Conservation (phyloP, 2,888 invertebrate genomes). For the Blera fallax region DNA sequence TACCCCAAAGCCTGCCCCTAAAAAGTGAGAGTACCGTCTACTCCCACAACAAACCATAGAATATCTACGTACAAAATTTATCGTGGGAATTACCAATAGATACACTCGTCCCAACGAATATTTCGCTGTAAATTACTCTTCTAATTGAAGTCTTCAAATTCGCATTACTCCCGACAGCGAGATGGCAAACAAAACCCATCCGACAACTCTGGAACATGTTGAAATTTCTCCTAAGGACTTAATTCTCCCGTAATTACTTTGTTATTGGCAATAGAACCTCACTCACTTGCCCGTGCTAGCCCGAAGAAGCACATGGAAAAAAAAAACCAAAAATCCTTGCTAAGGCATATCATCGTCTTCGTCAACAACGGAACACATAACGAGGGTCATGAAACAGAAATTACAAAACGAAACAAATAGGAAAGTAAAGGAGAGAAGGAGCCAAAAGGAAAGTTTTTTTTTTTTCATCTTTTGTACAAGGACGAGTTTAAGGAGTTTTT, state of each 20-base stretch:
- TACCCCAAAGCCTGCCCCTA: background rate
- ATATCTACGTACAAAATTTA: conserved; percentile 37
- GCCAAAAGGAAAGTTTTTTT: conserved; percentile 23
- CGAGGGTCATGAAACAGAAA: conserved; percentile 71
- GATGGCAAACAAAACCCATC: conserved; percentile 29
- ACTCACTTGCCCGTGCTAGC: conserved; percentile 1
- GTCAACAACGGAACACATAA: conserved; percentile 48
- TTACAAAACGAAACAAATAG: conserved; percentile 67
- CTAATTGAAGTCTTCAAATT: conserved; percentile 72
- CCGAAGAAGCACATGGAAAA: too few relatives aligned
- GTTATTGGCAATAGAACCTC: conserved; percentile 67
- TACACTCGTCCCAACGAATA: background rate
- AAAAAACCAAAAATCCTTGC: conserved; percentile 24
- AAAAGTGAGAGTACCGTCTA: conserved; percentile 27
- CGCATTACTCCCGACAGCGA: conserved; percentile 50
- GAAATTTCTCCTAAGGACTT: conserved; percentile 68
- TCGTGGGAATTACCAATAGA: conserved; percentile 61
- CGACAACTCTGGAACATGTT: conserved; percentile 63
- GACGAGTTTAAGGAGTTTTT: background rate
- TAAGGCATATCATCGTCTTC: conserved; percentile 55
- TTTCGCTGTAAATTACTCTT: conserved; percentile 64
- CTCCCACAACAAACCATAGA: background rate
- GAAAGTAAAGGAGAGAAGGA: conserved; percentile 12
- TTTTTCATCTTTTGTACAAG: background rate
- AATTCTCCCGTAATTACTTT: conserved; percentile 71